Base-by-base conservation (phyloP, 2,888 invertebrate species). In the Limnephilus marmoratus region DNA sequence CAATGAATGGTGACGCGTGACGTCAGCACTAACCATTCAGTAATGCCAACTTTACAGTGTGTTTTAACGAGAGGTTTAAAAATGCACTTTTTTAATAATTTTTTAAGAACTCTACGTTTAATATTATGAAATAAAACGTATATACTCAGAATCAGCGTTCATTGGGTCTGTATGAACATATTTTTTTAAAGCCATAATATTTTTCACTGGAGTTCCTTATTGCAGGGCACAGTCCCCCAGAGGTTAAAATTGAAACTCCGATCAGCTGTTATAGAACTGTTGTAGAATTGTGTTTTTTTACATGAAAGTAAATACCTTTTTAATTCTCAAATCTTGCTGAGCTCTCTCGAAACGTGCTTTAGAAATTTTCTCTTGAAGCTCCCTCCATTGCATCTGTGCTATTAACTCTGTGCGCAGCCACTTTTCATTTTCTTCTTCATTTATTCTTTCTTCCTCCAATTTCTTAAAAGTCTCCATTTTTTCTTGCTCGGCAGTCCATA, bases 371-470 rank as follows among this genome's bases (percentile, higher is more conserved):
- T 96, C 95, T 94, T 97, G 97, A 81, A 97, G 94, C 94, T 96
- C 95, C 45, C 95, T 95, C 97, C 98, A 98, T 94, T 97, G 96
- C 94, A 96, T 95, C 93, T 97, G 97, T 0, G 97, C 97, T 94
- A 96, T 95, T 93, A 96, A 95, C 95, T 98, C 98, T 31, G 97
- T 96, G 94, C 96, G 95, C 41, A 97, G 94, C 98, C 98, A 98
- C 94, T 96, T 96, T 90, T 96, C 95, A 94, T 98, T 97, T 94
- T 96, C 96, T 94, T 96, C 95, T 82, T 95, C 95, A 94, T 96
- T 96, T 91, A 96, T 95, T 90, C 96, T 95, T 94, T 96, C 95
- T 94, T 97, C 97, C 93, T 96, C 96, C 94, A 96, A 95, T 92
- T 95, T 95, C 94, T 96, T 95, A 94, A 97, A 96, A 91, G 95